phyloP scores from a whole-genome alignment of 2,113 vertebrate genomes.

The Hippolais icterina region DNA sequence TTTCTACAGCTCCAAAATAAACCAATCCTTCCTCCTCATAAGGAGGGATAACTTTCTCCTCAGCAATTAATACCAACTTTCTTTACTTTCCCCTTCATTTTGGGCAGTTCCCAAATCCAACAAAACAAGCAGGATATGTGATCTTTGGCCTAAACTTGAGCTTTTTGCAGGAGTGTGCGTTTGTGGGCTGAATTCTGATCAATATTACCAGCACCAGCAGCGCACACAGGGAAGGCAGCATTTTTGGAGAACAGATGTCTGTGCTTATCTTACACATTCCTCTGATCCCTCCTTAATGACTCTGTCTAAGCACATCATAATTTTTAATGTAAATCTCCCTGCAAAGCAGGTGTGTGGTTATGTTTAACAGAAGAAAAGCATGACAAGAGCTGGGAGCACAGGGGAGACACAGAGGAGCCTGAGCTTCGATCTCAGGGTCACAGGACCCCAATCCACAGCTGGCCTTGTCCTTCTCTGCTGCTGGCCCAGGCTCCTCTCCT shows the following conservation, averaged over 20 bases:
- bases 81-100: neutral
- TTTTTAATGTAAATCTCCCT: constrained; percentile 2
- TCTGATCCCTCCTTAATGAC: constrained; percentile 12
- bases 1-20: neutral
- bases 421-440: neutral
- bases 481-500: neutral
- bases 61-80: neutral
- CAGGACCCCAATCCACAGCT: neutral
- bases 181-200: neutral
- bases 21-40: neutral
- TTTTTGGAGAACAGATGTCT: neutral
- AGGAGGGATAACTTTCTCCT: neutral
- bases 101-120: neutral
- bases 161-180: neutral
- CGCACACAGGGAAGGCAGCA: neutral
- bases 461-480: neutral
- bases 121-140: neutral
- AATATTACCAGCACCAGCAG: neutral
- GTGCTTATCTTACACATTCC: neutral
- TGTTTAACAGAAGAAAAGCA: neutral
- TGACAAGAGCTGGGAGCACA: neutral
- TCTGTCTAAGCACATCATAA: neutral
- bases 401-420: neutral
- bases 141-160: neutral
- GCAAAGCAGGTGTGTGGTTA: neutral